Conservation (phyloP, 1,140 invertebrate genomes). For the Ctenoplectra terminalis region DNA sequence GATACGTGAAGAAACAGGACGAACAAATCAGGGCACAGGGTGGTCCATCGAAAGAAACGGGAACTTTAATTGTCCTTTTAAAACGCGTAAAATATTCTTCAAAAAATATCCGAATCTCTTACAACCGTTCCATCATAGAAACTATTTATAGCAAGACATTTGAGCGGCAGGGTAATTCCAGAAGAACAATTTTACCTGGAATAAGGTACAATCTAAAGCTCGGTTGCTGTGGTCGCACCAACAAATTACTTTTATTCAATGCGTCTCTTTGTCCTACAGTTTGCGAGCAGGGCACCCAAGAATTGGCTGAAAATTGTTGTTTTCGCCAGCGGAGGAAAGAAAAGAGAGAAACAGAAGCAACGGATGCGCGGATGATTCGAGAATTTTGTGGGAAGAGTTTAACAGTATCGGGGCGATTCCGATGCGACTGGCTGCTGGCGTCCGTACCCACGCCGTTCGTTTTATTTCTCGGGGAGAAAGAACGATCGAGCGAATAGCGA, state of each 20-base stretch:
- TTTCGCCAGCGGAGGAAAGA: not conserved
- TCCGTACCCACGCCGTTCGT: slow-evolving; percentile 55
- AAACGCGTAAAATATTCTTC: not conserved
- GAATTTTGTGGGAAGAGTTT: slow-evolving; percentile 48
- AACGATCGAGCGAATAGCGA: slow-evolving; percentile 62
- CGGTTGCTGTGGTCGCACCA: not conserved
- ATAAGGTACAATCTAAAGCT: not conserved
- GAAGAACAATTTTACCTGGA: not conserved
- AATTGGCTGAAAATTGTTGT: not conserved
- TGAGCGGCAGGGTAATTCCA: not conserved
- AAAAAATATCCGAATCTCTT: not conserved
- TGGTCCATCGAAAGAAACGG: not conserved
- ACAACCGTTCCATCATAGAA: not conserved
- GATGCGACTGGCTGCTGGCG: slow-evolving; percentile 55
- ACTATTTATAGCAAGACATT: not conserved
- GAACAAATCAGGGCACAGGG: not conserved
- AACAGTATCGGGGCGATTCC: slow-evolving; percentile 57
- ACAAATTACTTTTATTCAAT: not conserved
- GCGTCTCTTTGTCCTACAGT: not conserved
- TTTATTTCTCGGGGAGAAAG: slow-evolving; percentile 42
- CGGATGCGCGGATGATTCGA: slow-evolving; percentile 45
- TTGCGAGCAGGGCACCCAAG: not conserved
- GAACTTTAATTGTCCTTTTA: not conserved
- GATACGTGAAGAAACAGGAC: not conserved
- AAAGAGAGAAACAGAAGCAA: not conserved